phyloP scores from a whole-genome alignment of 2,113 vertebrate genomes.

The Polypterus bichir region DNA sequence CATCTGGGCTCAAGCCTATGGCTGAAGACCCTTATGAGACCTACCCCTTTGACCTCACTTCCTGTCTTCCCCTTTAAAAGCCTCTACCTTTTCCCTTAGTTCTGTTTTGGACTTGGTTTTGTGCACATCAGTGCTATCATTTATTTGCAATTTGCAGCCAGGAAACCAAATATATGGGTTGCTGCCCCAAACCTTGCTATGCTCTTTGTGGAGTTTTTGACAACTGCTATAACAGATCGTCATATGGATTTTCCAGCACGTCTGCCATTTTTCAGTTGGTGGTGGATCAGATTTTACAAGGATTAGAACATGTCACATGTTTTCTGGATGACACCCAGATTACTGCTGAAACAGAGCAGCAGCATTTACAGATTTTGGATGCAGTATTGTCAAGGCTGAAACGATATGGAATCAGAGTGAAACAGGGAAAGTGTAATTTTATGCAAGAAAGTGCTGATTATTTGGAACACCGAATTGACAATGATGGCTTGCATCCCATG shows the following conservation, averaged over 20 bases:
- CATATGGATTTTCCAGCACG: not conserved
- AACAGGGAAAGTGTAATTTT: too few species aligned
- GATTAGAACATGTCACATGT: conserved; percentile 1
- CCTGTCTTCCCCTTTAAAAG: too few species aligned
- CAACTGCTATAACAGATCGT: not conserved
- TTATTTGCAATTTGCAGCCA: too few species aligned
- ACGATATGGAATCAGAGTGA: not conserved
- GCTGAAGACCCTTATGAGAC: too few species aligned
- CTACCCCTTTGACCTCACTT: too few species aligned
- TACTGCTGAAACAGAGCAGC: not conserved
- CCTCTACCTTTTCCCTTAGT: too few species aligned
- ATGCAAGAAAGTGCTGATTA: conserved; percentile 22
- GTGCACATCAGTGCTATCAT: too few species aligned
- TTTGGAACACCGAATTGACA: conserved; percentile 32
- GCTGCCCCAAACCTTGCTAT: too few species aligned
- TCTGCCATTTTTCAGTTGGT: not conserved
- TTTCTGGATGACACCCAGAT: conserved; percentile 5
- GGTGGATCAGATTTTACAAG: conserved; percentile 1
- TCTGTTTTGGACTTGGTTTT: too few species aligned
- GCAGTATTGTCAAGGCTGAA: not conserved
- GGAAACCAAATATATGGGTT: too few species aligned
- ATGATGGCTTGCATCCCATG: conserved; percentile 29
- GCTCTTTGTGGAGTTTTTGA: too few species aligned
- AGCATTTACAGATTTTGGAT: conserved; percentile 1
- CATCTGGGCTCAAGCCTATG: too few species aligned